Base-by-base conservation (phyloP, 2,888 invertebrate genomes). In the Pristionchus entomophagus region DNA sequence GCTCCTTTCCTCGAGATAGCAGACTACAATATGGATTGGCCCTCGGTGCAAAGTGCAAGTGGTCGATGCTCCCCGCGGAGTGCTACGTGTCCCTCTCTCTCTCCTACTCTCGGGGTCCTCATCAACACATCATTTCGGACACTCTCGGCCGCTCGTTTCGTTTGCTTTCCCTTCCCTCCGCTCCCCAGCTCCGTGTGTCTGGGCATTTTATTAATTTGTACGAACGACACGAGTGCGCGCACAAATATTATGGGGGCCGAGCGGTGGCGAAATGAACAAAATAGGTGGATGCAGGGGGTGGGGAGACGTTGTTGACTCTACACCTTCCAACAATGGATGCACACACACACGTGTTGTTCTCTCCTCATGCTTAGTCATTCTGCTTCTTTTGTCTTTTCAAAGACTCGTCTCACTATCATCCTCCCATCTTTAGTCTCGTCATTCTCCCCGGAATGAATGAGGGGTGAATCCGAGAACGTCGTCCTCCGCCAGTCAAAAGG, bases 141-240 rank as follows among this genome's bases (percentile, higher is more conserved):
- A 22, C 56, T 10, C 45, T 45, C 8, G 45, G 8, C 45, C 14
- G 45, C 45, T 45, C 45, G 14, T 45, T 45, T 45, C 45, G 14
- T 14, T 45, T 14, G 45, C 65, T 65, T 29, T 26, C 41, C 26
- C 12, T 26, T 12, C 22, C 73, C 17, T 19, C 41, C n/a, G 22
- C 26, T 69, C 65, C 38, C 32, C 29, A 35, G 38, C 22, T 69
- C 69, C n/a, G 8, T 45, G n/a, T 22, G 73, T 73, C 73, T 73
- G 41, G 73, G 73, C 8, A 35, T 38, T 45, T 41, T 73, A 73
- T 73, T 73, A 73, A 69, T 69, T 35, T 73, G 73, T 73, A 41
- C 73, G 65, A 69, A 69, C 65, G 65, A 38, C 62, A 22, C 22
- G n/a, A 80, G 80, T 35, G n/a, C 51, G 29, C n/a, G 32, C 8